Evolutionary conservation across 2,113 vertebrate species (phyloP).

Genomic region (Archocentrus centrarchus): DNA sequence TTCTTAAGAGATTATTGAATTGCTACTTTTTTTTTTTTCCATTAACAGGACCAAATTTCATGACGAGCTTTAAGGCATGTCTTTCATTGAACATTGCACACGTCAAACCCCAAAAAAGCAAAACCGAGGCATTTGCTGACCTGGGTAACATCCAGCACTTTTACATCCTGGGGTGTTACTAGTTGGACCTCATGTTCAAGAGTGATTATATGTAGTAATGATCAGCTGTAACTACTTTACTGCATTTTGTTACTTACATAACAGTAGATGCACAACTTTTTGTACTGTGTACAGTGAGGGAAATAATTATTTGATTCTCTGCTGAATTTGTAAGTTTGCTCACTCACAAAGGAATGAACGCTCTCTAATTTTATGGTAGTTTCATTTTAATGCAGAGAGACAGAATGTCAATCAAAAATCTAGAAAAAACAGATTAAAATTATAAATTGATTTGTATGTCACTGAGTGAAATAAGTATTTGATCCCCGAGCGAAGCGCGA

Average conservation of each 20-base stretch:
- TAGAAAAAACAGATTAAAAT: no score
- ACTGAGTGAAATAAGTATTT: no score
- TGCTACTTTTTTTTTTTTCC: slow-evolving; percentile 1
- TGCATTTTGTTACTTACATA: neutral
- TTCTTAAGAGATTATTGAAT: neutral
- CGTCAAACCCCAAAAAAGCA: neutral
- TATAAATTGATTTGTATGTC: no score
- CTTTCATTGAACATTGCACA: neutral
- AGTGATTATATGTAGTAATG: neutral
- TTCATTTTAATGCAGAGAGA: no score
- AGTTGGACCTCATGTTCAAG: neutral
- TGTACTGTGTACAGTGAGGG: neutral
- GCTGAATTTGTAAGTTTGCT: no score
- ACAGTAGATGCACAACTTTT: neutral
- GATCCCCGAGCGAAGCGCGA: no score
- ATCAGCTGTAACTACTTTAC: neutral
- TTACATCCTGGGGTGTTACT: neutral
- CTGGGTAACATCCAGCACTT: no score
- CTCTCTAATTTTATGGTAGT: no score
- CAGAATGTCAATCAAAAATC: no score
- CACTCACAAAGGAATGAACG: no score
- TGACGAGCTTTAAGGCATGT: neutral
- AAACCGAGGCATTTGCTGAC: neutral
- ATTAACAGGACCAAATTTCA: slow-evolving; percentile 29
- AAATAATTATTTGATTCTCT: no score